phyloP scores from a whole-genome alignment of 2,888 invertebrate genomes.

The Azorinus chamasolen region DNA sequence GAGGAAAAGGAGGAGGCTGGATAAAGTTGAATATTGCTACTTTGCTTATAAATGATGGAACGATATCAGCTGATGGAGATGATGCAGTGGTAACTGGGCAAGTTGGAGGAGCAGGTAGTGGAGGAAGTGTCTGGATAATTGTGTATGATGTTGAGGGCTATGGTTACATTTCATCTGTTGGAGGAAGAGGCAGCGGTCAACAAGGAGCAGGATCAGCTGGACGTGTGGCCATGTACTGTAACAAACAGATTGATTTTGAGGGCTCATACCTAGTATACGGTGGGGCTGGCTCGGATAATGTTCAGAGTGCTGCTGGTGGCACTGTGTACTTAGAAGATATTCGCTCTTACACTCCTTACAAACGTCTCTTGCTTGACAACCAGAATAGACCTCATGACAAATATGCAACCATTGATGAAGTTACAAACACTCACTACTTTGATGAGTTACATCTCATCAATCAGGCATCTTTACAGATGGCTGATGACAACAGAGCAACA shows the following conservation, averaged over 20 bases:
- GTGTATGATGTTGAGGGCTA: constrained; percentile 72
- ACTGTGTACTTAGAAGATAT: constrained; percentile 76
- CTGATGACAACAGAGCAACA: constrained; percentile 37
- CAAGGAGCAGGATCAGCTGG: constrained; percentile 76
- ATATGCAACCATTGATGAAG: constrained; percentile 73
- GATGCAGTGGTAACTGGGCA: constrained; percentile 62
- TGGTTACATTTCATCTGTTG: constrained; percentile 67
- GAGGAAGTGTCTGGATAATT: constrained; percentile 74
- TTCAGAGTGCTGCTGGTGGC: constrained; percentile 69
- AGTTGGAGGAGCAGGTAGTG: constrained; percentile 79
- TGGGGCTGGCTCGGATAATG: constrained; percentile 52
- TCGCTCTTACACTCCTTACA: constrained; percentile 58
- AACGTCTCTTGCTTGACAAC: constrained; percentile 71
- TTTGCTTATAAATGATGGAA: constrained; percentile 74
- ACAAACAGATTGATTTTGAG: constrained; percentile 62
- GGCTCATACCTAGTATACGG: constrained; percentile 69
- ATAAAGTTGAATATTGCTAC: constrained; percentile 68
- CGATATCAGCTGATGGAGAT: constrained; percentile 72
- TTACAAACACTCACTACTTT: constrained; percentile 58
- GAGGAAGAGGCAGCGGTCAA: constrained; percentile 62
- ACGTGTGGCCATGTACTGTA: constrained; percentile 68
- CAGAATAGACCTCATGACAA: constrained; percentile 65
- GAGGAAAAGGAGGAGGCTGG: constrained; percentile 75
- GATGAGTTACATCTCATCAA: constrained; percentile 74
- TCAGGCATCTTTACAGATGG: constrained; percentile 71